A percentile compares a stretch with the other conserved stretches of the same genome.
These are phyloP conservation scores for Tolmerus cingulatus DNA, from an alignment of 2,888 invertebrate species.

Conservation along the genomic window DNA sequence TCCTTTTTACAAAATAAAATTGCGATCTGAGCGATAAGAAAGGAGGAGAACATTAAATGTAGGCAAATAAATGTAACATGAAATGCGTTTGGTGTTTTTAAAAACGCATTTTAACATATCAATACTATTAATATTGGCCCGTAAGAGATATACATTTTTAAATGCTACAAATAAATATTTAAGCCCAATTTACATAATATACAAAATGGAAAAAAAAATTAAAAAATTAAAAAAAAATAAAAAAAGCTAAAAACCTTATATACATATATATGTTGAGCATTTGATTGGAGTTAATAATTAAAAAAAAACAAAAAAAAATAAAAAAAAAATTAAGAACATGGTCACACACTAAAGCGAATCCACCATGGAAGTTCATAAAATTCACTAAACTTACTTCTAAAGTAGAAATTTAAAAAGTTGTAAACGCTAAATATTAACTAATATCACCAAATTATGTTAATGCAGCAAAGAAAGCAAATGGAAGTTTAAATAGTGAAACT, in stretches of 20 bases:
- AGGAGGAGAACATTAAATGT: background rate
- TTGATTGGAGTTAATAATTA: slow-evolving; percentile 32
- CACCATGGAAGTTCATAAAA: slow-evolving; percentile 24
- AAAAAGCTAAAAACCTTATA: background rate
- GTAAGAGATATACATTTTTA: slow-evolving; percentile 31
- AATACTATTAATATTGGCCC: slow-evolving; percentile 45
- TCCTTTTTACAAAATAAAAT: background rate
- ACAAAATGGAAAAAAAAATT: slow-evolving; percentile 21
- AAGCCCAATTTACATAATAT: slow-evolving; percentile 32
- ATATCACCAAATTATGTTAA: slow-evolving; percentile 32
- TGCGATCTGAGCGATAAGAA: background rate
- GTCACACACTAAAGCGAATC: slow-evolving; percentile 19
- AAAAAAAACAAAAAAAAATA: slow-evolving; percentile 42
- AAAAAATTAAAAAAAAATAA: slow-evolving; percentile 45
- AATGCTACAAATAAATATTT: slow-evolving; percentile 37
- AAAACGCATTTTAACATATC: slow-evolving; percentile 49
- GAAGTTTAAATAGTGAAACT: slow-evolving; percentile 26
- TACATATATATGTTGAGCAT: slow-evolving; percentile 50
- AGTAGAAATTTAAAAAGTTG: slow-evolving; percentile 32
- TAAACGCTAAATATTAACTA: slow-evolving; percentile 13
- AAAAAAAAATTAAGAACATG: slow-evolving; percentile 29
- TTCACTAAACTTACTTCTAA: slow-evolving; percentile 35
- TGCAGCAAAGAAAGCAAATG: slow-evolving; percentile 5
- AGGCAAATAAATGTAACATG: slow-evolving; percentile 8
- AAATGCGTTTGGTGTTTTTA: slow-evolving; percentile 43